Conservation (phyloP, 2,888 invertebrate species). For the Anagyrus pseudococci region DNA sequence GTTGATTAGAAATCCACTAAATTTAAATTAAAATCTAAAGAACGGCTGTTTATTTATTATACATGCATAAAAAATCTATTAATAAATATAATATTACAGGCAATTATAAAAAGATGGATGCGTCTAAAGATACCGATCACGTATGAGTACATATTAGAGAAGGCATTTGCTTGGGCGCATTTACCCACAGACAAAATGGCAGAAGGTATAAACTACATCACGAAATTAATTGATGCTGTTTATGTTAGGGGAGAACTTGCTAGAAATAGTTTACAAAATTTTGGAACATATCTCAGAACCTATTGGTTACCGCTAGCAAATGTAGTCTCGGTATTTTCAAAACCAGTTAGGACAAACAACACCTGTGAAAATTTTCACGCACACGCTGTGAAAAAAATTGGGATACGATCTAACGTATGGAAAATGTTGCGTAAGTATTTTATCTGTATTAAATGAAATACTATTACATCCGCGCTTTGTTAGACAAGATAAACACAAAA, state of each 20-base stretch:
- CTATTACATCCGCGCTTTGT: too few relatives aligned
- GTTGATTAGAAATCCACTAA: too few relatives aligned
- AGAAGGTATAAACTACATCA: not conserved
- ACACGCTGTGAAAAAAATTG: not conserved
- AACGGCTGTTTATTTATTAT: too few relatives aligned
- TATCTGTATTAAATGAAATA: too few relatives aligned
- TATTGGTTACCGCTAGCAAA: not conserved
- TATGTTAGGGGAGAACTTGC: not conserved
- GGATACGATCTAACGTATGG: not conserved
- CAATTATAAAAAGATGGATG: not conserved
- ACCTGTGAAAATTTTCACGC: not conserved
- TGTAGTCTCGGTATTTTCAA: not conserved
- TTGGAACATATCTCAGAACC: not conserved
- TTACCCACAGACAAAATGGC: not conserved
- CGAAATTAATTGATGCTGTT: not conserved
- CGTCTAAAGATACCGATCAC: not conserved
- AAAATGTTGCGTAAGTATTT: constrained; percentile 1
- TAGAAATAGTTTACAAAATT: not conserved
- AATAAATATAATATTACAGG: too few relatives aligned
- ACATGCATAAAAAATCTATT: too few relatives aligned
- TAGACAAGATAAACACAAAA: too few relatives aligned
- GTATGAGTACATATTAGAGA: constrained; percentile 1
- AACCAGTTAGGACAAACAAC: not conserved
- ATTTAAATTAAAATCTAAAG: too few relatives aligned
- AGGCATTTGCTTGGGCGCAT: constrained; percentile 1